A percentile compares a stretch with the other conserved stretches of the same genome.
These are phyloP conservation scores for Diploscapter pachys DNA, from an alignment of 1,140 invertebrate genomes.

Conservation along the genomic window DNA sequence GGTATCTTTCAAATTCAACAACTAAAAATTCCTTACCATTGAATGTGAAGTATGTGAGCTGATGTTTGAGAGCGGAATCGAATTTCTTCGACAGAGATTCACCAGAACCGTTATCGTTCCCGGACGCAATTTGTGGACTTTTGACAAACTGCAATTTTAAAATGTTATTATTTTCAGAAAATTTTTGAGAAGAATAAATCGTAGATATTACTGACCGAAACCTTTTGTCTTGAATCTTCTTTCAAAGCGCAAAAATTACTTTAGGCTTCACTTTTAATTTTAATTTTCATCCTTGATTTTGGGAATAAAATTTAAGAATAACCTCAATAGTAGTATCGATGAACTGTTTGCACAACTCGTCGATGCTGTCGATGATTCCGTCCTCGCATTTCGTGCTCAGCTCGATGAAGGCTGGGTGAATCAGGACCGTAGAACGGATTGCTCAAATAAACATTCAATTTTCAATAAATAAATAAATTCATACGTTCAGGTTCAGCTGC, in stretches of 20 bases:
- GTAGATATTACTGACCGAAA: neutral
- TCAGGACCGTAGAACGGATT: conserved; percentile 6
- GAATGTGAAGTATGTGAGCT: no score
- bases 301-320: conserved; percentile 14
- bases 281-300: conserved; percentile 9
- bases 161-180: neutral
- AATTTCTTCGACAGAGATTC: no score
- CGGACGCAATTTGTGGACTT: no score
- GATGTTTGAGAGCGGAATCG: no score
- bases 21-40: neutral
- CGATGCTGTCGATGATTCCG: conserved; percentile 16
- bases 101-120: no score
- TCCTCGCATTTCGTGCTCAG: neutral
- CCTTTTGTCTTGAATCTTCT: conserved; percentile 12
- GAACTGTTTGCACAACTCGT: conserved; percentile 20
- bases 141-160: neutral
- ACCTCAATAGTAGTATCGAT: conserved; percentile 22
- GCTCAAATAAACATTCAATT: no score
- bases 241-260: conserved; percentile 6
- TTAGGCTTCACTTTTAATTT: conserved; percentile 9
- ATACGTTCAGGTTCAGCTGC: neutral
- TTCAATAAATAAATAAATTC: neutral
- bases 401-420: conserved; percentile 16
- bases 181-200: neutral
- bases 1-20: neutral